phyloP scores from a whole-genome alignment of 1,140 invertebrate species.

The Drosophila repleta region DNA sequence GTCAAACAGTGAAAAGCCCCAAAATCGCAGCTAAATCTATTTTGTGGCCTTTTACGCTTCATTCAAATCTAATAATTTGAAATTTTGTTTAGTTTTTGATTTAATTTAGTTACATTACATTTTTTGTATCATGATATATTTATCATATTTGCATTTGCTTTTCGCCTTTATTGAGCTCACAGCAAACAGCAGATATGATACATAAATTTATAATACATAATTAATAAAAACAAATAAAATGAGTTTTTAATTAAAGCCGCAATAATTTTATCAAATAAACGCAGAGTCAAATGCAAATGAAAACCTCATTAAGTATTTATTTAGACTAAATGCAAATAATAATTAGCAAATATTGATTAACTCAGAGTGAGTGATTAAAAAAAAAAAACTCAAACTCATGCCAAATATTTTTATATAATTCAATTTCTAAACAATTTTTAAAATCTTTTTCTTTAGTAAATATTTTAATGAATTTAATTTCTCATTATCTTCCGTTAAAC shows the following conservation, averaged over 20 bases:
- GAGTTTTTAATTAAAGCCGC: slow-evolving; percentile 2
- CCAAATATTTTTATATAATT: too few species aligned
- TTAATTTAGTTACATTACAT: neutral
- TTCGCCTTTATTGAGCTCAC: neutral
- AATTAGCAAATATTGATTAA: neutral
- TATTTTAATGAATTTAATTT: too few species aligned
- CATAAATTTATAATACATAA: neutral
- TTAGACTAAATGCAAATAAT: neutral
- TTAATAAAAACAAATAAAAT: slow-evolving; percentile 1
- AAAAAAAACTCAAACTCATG: too few species aligned
- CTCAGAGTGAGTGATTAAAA: neutral
- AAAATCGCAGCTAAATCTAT: slow-evolving; percentile 8
- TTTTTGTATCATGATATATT: too few species aligned
- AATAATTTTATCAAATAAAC: slow-evolving; percentile 12
- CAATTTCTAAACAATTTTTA: neutral
- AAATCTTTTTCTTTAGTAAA: too few species aligned
- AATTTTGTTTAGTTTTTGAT: slow-evolving; percentile 12
- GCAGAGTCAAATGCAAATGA: neutral
- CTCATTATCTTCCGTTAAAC: too few species aligned
- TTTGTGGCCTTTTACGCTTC: neutral
- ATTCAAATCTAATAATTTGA: neutral
- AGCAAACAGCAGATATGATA: neutral
- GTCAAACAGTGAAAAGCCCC: neutral
- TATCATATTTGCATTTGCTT: neutral
- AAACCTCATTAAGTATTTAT: slow-evolving; percentile 16